Conservation (phyloP, 2,113 vertebrate genomes). For the Jacana jacana region DNA sequence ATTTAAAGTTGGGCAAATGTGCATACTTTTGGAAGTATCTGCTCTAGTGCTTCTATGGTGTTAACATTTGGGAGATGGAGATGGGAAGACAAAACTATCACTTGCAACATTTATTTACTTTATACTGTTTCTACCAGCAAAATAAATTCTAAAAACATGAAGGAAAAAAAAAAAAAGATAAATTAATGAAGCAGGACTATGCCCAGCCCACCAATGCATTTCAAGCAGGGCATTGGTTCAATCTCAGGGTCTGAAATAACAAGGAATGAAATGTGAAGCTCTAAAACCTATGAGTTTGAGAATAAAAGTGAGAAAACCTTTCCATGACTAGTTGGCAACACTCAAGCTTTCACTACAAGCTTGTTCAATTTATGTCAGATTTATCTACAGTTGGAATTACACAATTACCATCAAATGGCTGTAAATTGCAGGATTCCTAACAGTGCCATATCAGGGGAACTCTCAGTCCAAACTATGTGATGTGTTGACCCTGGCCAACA, state of each 20-base stretch:
- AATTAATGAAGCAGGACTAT: neutral
- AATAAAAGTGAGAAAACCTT: neutral
- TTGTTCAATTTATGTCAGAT: neutral
- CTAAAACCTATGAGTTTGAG: neutral
- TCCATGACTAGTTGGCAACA: neutral
- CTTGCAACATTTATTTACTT: neutral
- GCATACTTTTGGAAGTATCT: neutral
- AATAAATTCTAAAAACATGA: neutral
- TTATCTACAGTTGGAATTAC: neutral
- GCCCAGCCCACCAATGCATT: neutral
- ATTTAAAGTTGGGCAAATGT: neutral
- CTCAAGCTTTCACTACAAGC: neutral
- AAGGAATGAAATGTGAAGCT: neutral
- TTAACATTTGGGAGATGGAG: neutral
- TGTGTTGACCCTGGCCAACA: neutral
- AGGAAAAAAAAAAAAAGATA: neutral
- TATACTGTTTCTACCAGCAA: neutral
- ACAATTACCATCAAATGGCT: neutral
- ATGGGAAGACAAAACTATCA: neutral
- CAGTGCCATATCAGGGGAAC: neutral
- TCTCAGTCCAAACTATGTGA: neutral
- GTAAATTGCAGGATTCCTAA: neutral
- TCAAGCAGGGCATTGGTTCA: neutral
- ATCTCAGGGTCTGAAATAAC: neutral
- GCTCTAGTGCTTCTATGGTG: neutral